phyloP scores from a whole-genome alignment of 2,113 vertebrate species.

The Tor tambroides region DNA sequence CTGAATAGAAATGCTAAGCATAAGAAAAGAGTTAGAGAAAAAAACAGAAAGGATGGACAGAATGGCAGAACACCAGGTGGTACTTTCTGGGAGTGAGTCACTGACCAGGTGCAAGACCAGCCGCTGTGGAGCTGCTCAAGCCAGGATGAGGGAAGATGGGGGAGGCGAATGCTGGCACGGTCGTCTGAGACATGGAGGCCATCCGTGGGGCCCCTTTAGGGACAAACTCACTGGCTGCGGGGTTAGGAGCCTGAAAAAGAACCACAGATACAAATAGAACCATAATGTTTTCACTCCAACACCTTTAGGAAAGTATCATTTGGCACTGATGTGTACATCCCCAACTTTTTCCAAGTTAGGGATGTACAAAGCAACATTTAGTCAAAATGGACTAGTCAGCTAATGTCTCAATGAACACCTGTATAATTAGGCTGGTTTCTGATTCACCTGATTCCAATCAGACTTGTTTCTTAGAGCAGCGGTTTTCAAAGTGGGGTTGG shows the following conservation, averaged over 20 bases:
- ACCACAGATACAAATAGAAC: conserved; percentile 21
- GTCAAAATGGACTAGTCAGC: neutral
- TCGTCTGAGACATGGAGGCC: conserved; percentile 89
- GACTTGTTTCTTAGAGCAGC: too few species aligned
- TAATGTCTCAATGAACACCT: neutral
- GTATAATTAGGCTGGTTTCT: neutral
- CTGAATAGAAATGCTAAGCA: neutral
- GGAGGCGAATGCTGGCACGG: conserved; percentile 92
- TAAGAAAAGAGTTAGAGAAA: neutral
- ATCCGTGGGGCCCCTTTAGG: conserved; percentile 95
- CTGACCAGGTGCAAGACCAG: conserved; percentile 93
- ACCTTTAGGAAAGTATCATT: neutral
- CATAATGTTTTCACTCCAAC: neutral
- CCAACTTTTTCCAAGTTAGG: neutral
- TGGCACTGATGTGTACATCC: too few species aligned
- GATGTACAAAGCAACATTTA: neutral
- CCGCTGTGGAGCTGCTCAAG: conserved; percentile 86
- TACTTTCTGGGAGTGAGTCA: conserved; percentile 19
- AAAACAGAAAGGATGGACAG: neutral
- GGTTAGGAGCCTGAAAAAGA: conserved; percentile 89
- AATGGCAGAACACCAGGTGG: neutral
- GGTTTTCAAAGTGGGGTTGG: neutral
- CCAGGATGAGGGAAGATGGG: conserved; percentile 91
- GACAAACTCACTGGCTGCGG: conserved; percentile 95
- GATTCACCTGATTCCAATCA: neutral